A percentile compares a stretch with the other conserved stretches of the same genome.
These are phyloP conservation scores for Mobula birostris DNA, from an alignment of 2,113 vertebrate genomes.

Conservation along the genomic window DNA sequence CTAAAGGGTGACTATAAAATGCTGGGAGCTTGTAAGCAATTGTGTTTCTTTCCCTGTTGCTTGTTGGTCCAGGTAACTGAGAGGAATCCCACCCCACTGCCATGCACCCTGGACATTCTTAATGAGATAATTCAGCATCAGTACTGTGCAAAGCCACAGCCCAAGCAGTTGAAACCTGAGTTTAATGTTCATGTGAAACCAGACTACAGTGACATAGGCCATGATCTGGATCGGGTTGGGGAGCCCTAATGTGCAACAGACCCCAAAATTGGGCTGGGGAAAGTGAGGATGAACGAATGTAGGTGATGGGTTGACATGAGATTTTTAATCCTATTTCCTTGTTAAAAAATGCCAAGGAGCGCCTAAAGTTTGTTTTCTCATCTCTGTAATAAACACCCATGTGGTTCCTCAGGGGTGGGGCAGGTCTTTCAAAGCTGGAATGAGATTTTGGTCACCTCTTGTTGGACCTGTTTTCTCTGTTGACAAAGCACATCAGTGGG, in stretches of 20 bases:
- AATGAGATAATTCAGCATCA: background rate
- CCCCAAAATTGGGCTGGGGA: background rate
- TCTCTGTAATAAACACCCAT: background rate
- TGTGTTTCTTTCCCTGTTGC: background rate
- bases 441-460: slow-evolving; percentile 5
- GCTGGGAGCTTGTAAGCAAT: too few relatives aligned
- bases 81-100: too few relatives aligned
- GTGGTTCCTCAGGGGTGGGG: background rate
- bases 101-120: background rate
- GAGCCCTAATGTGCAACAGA: background rate
- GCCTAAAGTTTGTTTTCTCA: too few relatives aligned
- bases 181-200: background rate
- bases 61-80: background rate
- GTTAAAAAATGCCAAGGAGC: background rate
- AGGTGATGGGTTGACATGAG: background rate
- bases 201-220: background rate
- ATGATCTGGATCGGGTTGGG: background rate
- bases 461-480: slow-evolving; percentile 32
- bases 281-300: background rate
- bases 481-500: slow-evolving; percentile 31
- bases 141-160: background rate
- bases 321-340: background rate
- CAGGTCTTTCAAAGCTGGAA: background rate
- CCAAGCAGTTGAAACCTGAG: background rate
- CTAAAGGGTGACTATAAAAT: background rate